Evolutionary conservation across 2,888 invertebrate genomes (phyloP).

Genomic region (Pharmacophagus antenor): DNA sequence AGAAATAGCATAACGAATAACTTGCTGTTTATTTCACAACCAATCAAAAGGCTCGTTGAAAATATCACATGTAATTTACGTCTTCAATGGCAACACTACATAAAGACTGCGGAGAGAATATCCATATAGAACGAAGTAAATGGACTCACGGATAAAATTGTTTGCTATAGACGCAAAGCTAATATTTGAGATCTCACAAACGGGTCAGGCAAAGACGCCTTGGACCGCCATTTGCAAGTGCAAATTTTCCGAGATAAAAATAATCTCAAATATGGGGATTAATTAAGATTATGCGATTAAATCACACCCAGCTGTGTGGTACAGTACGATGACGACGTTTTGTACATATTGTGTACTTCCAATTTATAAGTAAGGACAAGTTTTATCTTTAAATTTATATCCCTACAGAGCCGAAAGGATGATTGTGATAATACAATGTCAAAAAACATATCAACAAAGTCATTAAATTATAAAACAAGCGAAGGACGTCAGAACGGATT

Average conservation of each 20-base stretch:
- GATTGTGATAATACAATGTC: conserved; percentile 11
- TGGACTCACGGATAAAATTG: conserved; percentile 69
- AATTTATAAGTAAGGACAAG: conserved; percentile 21
- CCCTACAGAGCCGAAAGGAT: conserved; percentile 9
- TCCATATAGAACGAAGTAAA: conserved; percentile 61
- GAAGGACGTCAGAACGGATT: neutral
- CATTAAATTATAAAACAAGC: conserved; percentile 12
- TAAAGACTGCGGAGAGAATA: conserved; percentile 34
- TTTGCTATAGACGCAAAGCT: conserved; percentile 58
- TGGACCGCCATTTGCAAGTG: conserved; percentile 70
- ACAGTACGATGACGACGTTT: conserved; percentile 40
- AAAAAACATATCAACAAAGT: conserved; percentile 21
- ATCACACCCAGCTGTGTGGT: conserved; percentile 41
- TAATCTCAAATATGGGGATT: conserved; percentile 60
- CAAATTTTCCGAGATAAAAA: conserved; percentile 77
- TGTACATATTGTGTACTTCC: conserved; percentile 27
- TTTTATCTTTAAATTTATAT: conserved; percentile 29
- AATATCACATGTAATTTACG: conserved; percentile 10
- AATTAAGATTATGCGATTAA: conserved; percentile 65
- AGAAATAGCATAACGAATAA: neutral
- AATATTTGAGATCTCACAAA: conserved; percentile 74
- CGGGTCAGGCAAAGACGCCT: conserved; percentile 66
- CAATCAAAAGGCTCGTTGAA: conserved; percentile 1
- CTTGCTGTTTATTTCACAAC: neutral
- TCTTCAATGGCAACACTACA: conserved; percentile 26